Base-by-base conservation (phyloP, 2,113 vertebrate species). In the Percopsis transmontana region DNA sequence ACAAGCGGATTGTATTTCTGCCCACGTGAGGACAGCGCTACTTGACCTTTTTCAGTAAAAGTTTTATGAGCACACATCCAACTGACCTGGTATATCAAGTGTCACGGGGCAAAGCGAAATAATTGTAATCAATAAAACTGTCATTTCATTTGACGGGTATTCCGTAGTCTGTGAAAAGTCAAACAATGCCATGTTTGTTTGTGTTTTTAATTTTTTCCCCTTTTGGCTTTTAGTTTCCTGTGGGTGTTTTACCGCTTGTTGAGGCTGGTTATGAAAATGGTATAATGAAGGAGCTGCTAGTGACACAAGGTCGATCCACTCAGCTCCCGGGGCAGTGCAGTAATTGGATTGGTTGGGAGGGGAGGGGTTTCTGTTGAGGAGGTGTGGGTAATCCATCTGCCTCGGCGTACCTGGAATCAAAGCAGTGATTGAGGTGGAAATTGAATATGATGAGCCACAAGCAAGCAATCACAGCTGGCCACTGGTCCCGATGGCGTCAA, bases 391-490 rank as follows among this genome's bases (percentile, higher is more conserved):
- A 92, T 90, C 85, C 79, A 83, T 87, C 87, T 90, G 76, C 56
- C 67, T 51, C 18, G 65, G 62, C 72, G 65, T 50, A 72, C 69
- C 58, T 61, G 72, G 75, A 86, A 83, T 89, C 82, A 86, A 87
- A 89, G 85, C 71, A 70, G 77, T 76, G 62, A 77, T 77, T 72
- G 74, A 80, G 69, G 82, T 80, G 85, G 81, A 91, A 90, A 90
- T 91, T 89, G 83, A 88, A 85, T 86, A 88, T 87, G 86, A 90
- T 89, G 74, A 74, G 85, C 79, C 80, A 77, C 73, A 67, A 87
- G 81, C 48, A 57, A 84, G 84, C 85, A 87, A 89, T 90, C 87
- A 71, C 69, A 63, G 72, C 76, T 64, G 71, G 67, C 68, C 73
- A 62, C 58, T 24, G 27, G 40, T 70, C 72, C 75, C 69, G 15